Evolutionary conservation across 2,888 invertebrate species (phyloP), one percentile per base, ranked within the genome.

Genomic region (Drosophila villosipedis): DNA sequence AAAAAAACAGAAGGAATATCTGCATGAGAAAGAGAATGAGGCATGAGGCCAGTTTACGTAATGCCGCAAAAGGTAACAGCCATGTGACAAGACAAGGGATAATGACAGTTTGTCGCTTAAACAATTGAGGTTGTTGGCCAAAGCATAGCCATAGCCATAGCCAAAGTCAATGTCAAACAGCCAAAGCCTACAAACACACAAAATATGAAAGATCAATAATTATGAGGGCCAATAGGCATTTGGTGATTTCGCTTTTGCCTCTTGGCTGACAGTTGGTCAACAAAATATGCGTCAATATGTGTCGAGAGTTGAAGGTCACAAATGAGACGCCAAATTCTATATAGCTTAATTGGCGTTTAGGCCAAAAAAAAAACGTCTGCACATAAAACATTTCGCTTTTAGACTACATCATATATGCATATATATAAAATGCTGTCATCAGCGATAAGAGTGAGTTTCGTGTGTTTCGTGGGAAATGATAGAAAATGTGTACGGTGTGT

Each of bases 121-220:
- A 16, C 33, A 31, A 12, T 16, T 57, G 53, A 76, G 82, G 70
- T 84, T 80, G 78, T 73, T 84, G 76, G 73, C 87, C 83, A 79
- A 33, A 54, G 53, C 53, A 16, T 25, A 16, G 14, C 4, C 16
- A 16, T 25, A 14, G 22, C 4, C 16, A 35, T 12, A 76, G 71
- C 68, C 84, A 84, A 87, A 80, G 84, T 81, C 84, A 82, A 74
- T 78, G 78, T 68, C 78, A 82, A 28, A 76, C 52, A 74, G 64
- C 78, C 73, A 61, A 60, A 72, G 75, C 73, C 68, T 68, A 53
- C 28, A 41, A 16, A 25, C 54, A 35, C 22, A 43, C 10, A 62
- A 67, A 64, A 68, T 76, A 78, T 87, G 70, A 71, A 80, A 87
- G 74, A 82, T 84, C 84, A 76, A 87, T 80, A 84, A 78, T 63